A percentile compares a stretch with the other conserved stretches of the same genome.
phyloP scores from a whole-genome alignment of 2,797 vertebrate species.

The Neostethus bicornis region DNA sequence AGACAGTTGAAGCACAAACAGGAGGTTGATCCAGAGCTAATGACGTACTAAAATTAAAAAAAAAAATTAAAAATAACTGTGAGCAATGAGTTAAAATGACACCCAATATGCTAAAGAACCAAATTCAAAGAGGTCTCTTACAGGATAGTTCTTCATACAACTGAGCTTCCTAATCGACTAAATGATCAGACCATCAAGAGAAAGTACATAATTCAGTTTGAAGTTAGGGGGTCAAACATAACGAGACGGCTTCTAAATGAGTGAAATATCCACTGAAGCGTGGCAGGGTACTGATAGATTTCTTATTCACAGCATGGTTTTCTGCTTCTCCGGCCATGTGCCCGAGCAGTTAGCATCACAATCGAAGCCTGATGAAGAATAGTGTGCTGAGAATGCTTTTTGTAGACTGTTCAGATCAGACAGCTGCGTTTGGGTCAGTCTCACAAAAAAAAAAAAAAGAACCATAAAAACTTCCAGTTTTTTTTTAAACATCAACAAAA shows the following conservation, averaged over 20 bases:
- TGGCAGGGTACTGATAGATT: constrained; percentile 1
- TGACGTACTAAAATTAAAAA: too few species aligned
- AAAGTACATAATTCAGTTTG: not conserved
- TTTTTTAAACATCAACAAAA: too few species aligned
- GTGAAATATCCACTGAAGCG: not conserved
- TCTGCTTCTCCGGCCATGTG: constrained; percentile 8
- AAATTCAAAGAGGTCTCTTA: constrained; percentile 39
- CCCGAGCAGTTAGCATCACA: constrained; percentile 13
- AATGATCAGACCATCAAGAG: not conserved
- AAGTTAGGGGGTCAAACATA: not conserved
- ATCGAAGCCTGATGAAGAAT: not conserved
- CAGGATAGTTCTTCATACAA: constrained; percentile 46
- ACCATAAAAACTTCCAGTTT: too few species aligned
- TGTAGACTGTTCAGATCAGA: too few species aligned
- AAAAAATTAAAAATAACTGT: constrained; percentile 40
- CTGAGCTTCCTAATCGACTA: constrained; percentile 8
- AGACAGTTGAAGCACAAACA: too few species aligned
- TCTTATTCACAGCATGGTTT: not conserved
- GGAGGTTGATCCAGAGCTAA: too few species aligned
- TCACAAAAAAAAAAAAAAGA: too few species aligned
- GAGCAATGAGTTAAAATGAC: constrained; percentile 31
- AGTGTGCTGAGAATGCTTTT: constrained; percentile 8
- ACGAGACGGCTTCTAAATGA: not conserved
- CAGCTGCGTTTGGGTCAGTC: too few species aligned
- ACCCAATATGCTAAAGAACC: constrained; percentile 13